Evolutionary conservation across 30 jellyfish, hydroid and myxozoan genomes (phyloP), one percentile per base, ranked within the genome.

Genomic region (Turritopsis dohrnii): DNA sequence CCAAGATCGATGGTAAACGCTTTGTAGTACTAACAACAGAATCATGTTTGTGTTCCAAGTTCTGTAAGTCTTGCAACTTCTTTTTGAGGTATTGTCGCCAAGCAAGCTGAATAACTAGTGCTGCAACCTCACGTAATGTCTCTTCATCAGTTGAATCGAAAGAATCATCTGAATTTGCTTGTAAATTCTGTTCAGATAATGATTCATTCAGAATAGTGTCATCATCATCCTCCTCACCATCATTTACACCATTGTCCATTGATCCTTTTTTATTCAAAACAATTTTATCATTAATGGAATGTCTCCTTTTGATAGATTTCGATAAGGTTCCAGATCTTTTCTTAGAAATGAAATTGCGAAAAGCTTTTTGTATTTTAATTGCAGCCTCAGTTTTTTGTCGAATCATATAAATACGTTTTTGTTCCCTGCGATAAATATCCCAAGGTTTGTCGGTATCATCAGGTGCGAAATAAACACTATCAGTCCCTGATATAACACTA

Each of bases 321-420:
- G 77, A 23, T 17, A 7, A 69, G 5, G 5, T 69, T 69, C 30
- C 77, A 69, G 28, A 26, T 69, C 5, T 7, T 41, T 19, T 28
- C 66, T 28, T 52, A 21, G 53, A 28, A 16, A 53, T 3, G 53
- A 13, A 65, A 28, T 77, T 86, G 52, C 99, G 83, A 73, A 88
- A 84, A 16, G 92, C 92, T 31, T 94, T 72, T 54, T 94, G 99
- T 21, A 94, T 94, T 22, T 84, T 75, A 24, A 94, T 71, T 19
- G 96, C 99, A 0, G 97, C 96, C 24, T 94, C 96, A n/a, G 86
- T 85, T 79, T 94, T 94, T 82, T 76, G 65, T 21, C 99, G 83
- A 75, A 94, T 85, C 28, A 94, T 85, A 54, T 83, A 71, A 54
- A 75, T 69, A 18, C 96, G 86, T 21, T 77, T 84, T 52, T 88